Evolutionary conservation across 37 sponge, comb jelly and placozoan species (phyloP).

Genomic region (Crambe crambe): DNA sequence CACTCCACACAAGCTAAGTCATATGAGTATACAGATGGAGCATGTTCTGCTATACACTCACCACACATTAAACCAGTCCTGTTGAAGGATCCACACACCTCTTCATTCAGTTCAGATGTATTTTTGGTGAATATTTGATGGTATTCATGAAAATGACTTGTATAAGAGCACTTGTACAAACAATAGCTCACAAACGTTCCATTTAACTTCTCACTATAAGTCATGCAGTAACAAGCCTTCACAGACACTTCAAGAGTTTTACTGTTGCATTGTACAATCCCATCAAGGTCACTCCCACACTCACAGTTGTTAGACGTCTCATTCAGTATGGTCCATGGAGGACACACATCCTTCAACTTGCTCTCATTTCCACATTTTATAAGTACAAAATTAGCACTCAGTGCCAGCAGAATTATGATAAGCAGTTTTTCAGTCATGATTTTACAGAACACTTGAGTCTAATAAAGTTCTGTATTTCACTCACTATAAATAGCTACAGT

Average conservation of each 20-base stretch:
- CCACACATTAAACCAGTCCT: constrained; percentile 36
- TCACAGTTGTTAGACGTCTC: not conserved
- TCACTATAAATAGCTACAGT: too few relatives aligned
- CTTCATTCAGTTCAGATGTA: not conserved
- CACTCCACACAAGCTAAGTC: constrained; percentile 19
- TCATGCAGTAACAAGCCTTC: not conserved
- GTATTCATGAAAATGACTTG: not conserved
- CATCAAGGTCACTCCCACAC: not conserved
- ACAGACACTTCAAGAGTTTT: not conserved
- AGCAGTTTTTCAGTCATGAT: too few relatives aligned
- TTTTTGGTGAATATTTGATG: not conserved
- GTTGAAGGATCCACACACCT: not conserved
- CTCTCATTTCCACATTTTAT: not conserved
- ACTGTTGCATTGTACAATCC: not conserved
- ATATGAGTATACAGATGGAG: constrained; percentile 39
- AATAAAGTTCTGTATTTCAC: too few relatives aligned
- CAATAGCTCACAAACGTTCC: constrained; percentile 4
- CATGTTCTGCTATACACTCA: constrained; percentile 24
- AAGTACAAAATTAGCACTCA: not conserved
- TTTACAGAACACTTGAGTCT: too few relatives aligned
- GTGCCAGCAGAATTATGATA: too few relatives aligned
- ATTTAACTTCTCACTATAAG: not conserved
- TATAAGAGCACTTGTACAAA: not conserved
- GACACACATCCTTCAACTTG: not conserved
- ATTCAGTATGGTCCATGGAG: not conserved